phyloP scores from a whole-genome alignment of 2,113 vertebrate species.

The Salvelinus sp. region DNA sequence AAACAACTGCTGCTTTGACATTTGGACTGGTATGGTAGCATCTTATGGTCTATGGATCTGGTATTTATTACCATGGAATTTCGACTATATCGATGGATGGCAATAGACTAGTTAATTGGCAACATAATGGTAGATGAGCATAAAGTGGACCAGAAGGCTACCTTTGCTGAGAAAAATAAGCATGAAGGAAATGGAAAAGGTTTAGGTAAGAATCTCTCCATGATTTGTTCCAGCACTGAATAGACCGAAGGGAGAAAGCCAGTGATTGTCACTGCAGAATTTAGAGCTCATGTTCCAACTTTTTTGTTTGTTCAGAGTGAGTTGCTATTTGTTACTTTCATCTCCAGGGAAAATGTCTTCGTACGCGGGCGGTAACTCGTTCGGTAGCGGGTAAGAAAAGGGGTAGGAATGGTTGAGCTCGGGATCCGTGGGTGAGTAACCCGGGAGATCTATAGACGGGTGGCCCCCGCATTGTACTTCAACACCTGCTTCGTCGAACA shows the following conservation, averaged over 20 bases:
- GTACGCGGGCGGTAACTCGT: slow-evolving; percentile 84
- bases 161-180: slow-evolving; percentile 22
- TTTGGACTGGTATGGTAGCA: neutral
- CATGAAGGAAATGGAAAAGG: slow-evolving; percentile 12
- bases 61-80: neutral
- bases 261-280: slow-evolving; percentile 62
- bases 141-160: neutral
- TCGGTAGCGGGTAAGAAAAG: slow-evolving; percentile 85
- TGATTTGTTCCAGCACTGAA: neutral
- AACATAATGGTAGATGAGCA: neutral
- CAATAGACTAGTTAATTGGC: neutral
- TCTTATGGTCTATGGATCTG: neutral
- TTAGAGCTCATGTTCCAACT: slow-evolving; percentile 12
- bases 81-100: neutral
- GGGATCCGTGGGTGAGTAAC: slow-evolving; percentile 88
- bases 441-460: slow-evolving; percentile 90
- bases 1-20: neutral
- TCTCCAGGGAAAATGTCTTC: slow-evolving; percentile 88
- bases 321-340: slow-evolving; percentile 66
- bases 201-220: slow-evolving; percentile 1
- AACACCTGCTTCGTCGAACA: slow-evolving; percentile 83
- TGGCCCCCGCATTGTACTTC: slow-evolving; percentile 88
- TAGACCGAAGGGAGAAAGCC: slow-evolving; percentile 12
- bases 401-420: slow-evolving; percentile 87
- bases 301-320: slow-evolving; percentile 13